Evolutionary conservation across 2,113 vertebrate genomes (phyloP).

Genomic region (Microtus richardsoni): DNA sequence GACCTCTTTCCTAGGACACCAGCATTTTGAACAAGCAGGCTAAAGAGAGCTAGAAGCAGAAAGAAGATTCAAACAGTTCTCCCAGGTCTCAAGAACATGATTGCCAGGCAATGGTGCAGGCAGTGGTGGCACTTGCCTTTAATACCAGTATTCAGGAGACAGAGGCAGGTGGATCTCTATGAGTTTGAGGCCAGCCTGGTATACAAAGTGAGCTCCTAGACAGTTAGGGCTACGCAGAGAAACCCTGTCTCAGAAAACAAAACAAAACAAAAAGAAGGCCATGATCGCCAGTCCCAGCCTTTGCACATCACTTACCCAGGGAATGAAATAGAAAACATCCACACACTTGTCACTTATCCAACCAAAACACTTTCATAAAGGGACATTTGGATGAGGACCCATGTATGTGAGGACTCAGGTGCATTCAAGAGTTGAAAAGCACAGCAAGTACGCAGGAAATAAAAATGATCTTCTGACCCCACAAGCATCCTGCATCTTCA

Average conservation of each 20-base stretch:
- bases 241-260: too few species aligned
- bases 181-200: too few species aligned
- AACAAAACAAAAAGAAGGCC: too few species aligned
- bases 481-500: constrained; percentile 76
- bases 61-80: background rate
- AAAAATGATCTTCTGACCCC: constrained; percentile 58
- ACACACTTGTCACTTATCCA: constrained; percentile 54
- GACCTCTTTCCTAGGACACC: background rate
- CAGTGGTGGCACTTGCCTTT: too few species aligned
- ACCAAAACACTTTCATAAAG: constrained; percentile 46
- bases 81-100: background rate
- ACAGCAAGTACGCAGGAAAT: constrained; percentile 40
- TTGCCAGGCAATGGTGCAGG: background rate
- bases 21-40: background rate
- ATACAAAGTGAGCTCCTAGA: too few species aligned
- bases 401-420: background rate
- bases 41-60: background rate
- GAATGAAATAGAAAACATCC: background rate
- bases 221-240: too few species aligned
- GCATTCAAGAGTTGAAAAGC: constrained; percentile 60
- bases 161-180: too few species aligned
- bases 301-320: background rate
- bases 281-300: background rate
- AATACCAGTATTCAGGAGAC: too few species aligned
- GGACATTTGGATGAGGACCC: constrained; percentile 70